Percentiles rank a stretch among this genome's conserved stretches.
Evolutionary conservation across 2,113 vertebrate species (phyloP).

Genomic region (Hypanus sabinus): DNA sequence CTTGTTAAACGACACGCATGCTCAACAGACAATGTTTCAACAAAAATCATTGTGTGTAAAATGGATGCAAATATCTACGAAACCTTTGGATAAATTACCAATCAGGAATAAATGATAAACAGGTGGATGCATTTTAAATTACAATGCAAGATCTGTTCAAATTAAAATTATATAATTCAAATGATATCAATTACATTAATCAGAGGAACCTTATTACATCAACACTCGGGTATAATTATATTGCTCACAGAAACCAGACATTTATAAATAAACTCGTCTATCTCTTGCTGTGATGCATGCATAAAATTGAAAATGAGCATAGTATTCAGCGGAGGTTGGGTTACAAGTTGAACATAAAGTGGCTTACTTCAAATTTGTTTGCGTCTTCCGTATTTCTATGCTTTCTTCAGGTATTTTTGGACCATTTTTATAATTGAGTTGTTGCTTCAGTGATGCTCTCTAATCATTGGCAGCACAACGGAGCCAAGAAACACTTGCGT

Average conservation of each 20-base stretch:
- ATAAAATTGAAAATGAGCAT: neutral
- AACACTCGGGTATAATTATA: slow-evolving; percentile 24
- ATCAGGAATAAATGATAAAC: slow-evolving; percentile 21
- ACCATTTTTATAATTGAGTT: neutral
- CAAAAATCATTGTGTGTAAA: neutral
- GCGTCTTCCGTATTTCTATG: neutral
- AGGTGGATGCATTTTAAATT: slow-evolving; percentile 32
- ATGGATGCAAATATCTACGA: neutral
- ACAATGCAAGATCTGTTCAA: slow-evolving; percentile 25
- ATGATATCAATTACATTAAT: slow-evolving; percentile 33
- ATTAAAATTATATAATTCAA: slow-evolving; percentile 30
- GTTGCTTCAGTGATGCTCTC: neutral
- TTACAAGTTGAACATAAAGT: neutral
- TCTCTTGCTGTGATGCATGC: neutral
- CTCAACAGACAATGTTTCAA: neutral
- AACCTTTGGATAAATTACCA: slow-evolving; percentile 33
- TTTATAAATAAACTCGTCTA: slow-evolving; percentile 27
- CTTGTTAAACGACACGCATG: neutral
- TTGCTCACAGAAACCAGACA: slow-evolving; percentile 26
- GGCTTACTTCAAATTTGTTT: neutral
- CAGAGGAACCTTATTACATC: slow-evolving; percentile 16
- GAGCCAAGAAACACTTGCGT: neutral
- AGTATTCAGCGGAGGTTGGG: neutral
- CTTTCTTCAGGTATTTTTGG: neutral
- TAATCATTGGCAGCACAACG: too few relatives aligned